Conservation (phyloP, 2,113 vertebrate species). For the Coptodon bakossiorum region DNA sequence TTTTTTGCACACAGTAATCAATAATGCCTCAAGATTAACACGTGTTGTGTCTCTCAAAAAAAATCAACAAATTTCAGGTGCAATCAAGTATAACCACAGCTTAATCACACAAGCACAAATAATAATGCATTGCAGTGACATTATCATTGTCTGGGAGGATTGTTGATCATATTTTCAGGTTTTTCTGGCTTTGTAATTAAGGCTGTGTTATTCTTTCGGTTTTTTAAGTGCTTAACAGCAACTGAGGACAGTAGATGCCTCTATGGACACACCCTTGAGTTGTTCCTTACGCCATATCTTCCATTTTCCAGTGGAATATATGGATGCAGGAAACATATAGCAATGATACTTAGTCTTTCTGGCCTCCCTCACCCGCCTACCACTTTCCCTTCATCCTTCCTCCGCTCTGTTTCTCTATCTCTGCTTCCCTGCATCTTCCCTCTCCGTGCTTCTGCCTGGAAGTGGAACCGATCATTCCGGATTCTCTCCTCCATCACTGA, state of each 20-base stretch:
- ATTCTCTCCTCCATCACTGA: constrained; percentile 15
- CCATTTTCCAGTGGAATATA: background rate
- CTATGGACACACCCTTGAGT: constrained; percentile 44
- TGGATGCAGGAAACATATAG: background rate
- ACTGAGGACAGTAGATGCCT: constrained; percentile 71
- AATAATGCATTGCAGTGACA: constrained; percentile 68
- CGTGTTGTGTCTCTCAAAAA: background rate
- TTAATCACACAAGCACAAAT: constrained; percentile 86
- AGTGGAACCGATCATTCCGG: constrained; percentile 36
- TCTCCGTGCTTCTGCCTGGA: constrained; percentile 22
- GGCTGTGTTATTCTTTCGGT: background rate
- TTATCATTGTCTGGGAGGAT: background rate
- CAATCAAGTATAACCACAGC: constrained; percentile 80
- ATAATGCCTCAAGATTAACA: background rate
- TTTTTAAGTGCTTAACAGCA: constrained; percentile 75
- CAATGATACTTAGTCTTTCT: background rate
- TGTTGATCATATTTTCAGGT: background rate
- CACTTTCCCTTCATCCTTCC: background rate
- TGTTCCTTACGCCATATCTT: constrained; percentile 56
- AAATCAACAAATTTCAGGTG: constrained; percentile 68
- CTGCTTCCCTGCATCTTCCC: background rate
- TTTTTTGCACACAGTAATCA: background rate
- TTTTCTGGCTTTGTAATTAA: background rate
- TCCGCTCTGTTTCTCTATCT: background rate
- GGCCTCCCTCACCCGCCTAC: background rate